Evolutionary conservation across 2,797 vertebrate genomes (phyloP), one percentile per base, ranked within the genome.

Genomic region (Ispidina lecontei): DNA sequence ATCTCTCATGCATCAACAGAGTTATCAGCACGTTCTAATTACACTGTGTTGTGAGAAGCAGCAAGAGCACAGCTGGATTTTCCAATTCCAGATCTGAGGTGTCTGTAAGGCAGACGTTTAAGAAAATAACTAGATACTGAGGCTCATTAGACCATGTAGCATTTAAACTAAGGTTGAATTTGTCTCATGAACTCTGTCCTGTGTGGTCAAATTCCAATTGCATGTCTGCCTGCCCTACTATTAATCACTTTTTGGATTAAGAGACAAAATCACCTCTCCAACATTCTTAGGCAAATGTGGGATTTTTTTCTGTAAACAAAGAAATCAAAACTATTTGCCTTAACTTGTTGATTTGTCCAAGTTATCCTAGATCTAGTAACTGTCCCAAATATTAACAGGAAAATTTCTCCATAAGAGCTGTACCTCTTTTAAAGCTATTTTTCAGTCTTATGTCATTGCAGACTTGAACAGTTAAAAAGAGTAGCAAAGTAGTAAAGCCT

Each of bases 11-110:
- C 84, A 94, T 96, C 93, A 93, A 67, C 78, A n/a, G 39, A 90
- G 91, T 91, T 94, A 93, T 96, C 93, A 95, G 93, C 93, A 94
- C 89, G 19, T 93, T 95, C 91, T 96, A 95, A 94, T 95, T 96
- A 95, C 47, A 33, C 44, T 74, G 82, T 91, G 91, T 90, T 95
- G 91, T 89, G 94, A 94, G 81, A 96, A 94, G 86, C 94, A 94
- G 90, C 78, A 83, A 90, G 90, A 87, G 59, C 89, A 93, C 93
- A 93, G 93, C 91, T 95, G 91, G 94, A 95, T 94, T 96, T 94
- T 95, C 84, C 25, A 3, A 95, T 92, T 90, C 88, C 91, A 89
- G 86, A 91, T 43, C 90, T 7, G 72, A 91, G 90, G 91, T 96
- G 92, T 95, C 90, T 91, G 93, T 7, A 1, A 93, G 35, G 86